Evolutionary conservation across 2,888 invertebrate genomes (phyloP).

Genomic region (Ypsolopha scabrella): DNA sequence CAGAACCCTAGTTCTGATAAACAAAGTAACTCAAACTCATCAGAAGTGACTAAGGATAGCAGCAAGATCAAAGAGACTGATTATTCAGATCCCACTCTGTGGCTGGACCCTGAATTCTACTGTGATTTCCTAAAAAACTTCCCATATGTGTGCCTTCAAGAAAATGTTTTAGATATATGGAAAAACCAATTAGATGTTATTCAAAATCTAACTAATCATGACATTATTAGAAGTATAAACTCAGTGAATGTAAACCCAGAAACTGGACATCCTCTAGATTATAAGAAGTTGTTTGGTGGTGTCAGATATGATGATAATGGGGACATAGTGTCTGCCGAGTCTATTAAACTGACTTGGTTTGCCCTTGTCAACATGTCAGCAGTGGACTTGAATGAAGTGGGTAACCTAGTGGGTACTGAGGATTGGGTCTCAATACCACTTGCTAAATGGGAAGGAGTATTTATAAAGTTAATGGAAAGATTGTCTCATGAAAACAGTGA

Average conservation of each 20-base stretch:
- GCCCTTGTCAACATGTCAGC: conserved; percentile 76
- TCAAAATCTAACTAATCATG: conserved; percentile 63
- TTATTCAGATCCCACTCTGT: conserved; percentile 68
- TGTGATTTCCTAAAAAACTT: conserved; percentile 74
- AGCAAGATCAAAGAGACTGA: conserved; percentile 21
- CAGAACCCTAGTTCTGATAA: conserved; percentile 30
- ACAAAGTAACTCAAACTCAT: conserved; percentile 14
- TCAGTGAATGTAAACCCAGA: conserved; percentile 70
- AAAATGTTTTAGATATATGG: conserved; percentile 80
- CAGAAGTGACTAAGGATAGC: conserved; percentile 1
- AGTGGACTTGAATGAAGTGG: conserved; percentile 74
- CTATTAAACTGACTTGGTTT: conserved; percentile 74
- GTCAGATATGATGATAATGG: conserved; percentile 68
- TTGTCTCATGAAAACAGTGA: conserved; percentile 33
- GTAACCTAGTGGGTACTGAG: conserved; percentile 80
- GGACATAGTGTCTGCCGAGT: conserved; percentile 72
- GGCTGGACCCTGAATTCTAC: conserved; percentile 69
- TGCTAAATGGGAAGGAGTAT: conserved; percentile 73
- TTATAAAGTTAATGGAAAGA: conserved; percentile 52
- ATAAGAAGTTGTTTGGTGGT: conserved; percentile 73
- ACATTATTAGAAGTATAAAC: conserved; percentile 74
- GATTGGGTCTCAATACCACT: conserved; percentile 76
- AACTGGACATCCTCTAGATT: conserved; percentile 75
- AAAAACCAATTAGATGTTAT: conserved; percentile 68
- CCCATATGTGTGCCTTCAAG: conserved; percentile 71